Percentiles rank a stretch among this genome's conserved stretches.
Evolutionary conservation across 2,888 invertebrate genomes (phyloP).

Genomic region (Prenolepis imparis): DNA sequence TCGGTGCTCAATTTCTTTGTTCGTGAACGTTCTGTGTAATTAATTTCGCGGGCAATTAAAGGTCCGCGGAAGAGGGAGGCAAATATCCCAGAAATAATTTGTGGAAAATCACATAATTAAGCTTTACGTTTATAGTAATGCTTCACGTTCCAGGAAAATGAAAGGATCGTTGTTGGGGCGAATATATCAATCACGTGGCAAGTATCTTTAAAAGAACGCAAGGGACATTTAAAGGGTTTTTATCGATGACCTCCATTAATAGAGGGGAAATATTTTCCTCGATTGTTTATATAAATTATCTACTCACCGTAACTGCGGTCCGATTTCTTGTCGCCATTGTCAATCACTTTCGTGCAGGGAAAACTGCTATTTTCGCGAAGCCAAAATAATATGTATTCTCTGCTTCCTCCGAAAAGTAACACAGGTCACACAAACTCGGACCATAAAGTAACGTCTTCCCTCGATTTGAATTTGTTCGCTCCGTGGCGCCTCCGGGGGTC

Average conservation of each 20-base stretch:
- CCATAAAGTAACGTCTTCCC: conserved; percentile 78
- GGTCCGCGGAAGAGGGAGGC: not conserved
- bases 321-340: conserved; percentile 83
- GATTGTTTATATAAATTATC: not conserved
- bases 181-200: not conserved
- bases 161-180: conserved; percentile 17
- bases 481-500: conserved; percentile 47
- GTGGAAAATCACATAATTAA: not conserved
- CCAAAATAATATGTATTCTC: not conserved
- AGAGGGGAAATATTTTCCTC: not conserved
- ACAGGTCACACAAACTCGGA: conserved; percentile 68
- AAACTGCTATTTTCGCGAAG: not conserved
- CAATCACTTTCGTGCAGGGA: not conserved
- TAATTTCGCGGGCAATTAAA: not conserved
- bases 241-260: conserved; percentile 7
- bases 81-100: not conserved
- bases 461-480: conserved; percentile 82
- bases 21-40: not conserved
- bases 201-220: not conserved
- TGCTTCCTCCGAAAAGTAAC: conserved; percentile 39
- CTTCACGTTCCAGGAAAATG: not conserved
- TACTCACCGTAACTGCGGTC: conserved; percentile 78
- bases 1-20: not conserved
- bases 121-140: not conserved
- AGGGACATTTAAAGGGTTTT: conserved; percentile 79